These are phyloP conservation scores for Platanista minor DNA, from an alignment of 2,113 vertebrate species.

Conservation along the genomic window DNA sequence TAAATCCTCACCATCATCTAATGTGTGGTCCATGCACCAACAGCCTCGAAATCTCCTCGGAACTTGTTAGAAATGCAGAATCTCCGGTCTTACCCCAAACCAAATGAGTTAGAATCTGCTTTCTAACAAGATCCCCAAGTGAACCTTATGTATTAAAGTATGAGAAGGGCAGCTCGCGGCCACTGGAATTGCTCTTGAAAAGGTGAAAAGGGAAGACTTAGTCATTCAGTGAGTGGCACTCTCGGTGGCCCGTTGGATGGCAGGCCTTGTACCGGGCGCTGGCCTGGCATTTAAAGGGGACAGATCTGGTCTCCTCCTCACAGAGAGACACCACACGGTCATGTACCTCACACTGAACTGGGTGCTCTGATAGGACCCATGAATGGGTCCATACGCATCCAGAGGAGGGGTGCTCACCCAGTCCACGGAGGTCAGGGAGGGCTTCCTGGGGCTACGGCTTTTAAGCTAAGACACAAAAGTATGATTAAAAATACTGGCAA, in stretches of 20 bases:
- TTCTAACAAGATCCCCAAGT: neutral
- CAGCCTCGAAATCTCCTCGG: neutral
- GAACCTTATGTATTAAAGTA: rapidly evolving
- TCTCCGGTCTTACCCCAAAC: neutral
- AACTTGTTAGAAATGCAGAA: neutral
- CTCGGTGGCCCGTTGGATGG: no score
- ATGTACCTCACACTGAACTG: neutral
- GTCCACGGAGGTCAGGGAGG: neutral
- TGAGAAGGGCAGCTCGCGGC: neutral
- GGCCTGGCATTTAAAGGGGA: neutral
- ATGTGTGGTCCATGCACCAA: neutral
- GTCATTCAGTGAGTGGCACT: neutral
- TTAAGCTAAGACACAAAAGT: neutral
- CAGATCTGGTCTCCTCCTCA: neutral
- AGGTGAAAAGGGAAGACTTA: neutral
- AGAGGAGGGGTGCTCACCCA: neutral
- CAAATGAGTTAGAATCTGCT: neutral
- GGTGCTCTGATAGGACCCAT: rapidly evolving
- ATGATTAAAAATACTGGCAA: neutral
- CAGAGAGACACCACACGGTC: neutral
- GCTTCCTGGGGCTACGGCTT: neutral
- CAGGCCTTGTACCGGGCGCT: neutral
- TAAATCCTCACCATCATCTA: neutral
- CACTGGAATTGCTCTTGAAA: neutral
- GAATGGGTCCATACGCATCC: neutral